phyloP scores from a whole-genome alignment of 2,888 invertebrate genomes.

The Galerucella pusilla region DNA sequence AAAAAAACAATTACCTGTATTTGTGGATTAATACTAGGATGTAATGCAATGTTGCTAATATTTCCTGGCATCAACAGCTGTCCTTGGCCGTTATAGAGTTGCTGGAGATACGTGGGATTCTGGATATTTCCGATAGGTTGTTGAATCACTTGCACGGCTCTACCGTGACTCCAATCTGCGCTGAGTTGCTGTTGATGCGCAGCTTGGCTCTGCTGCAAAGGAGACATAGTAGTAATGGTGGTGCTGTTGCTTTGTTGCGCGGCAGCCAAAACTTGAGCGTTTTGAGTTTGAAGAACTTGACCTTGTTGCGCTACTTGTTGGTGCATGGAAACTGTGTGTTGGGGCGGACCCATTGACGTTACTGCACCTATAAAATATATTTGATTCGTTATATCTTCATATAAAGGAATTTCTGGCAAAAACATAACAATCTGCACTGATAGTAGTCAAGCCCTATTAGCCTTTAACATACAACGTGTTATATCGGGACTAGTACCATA shows the following conservation, averaged over 20 bases:
- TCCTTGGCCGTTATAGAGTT: conserved; percentile 83
- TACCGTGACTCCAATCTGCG: conserved; percentile 77
- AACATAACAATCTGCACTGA: too few relatives aligned
- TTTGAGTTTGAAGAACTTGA: conserved; percentile 66
- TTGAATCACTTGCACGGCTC: conserved; percentile 82
- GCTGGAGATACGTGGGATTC: conserved; percentile 80
- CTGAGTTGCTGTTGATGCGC: conserved; percentile 70
- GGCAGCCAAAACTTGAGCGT: conserved; percentile 59
- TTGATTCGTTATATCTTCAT: not conserved
- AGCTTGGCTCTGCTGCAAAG: conserved; percentile 73
- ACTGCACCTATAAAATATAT: conserved; percentile 53
- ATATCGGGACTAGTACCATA: too few relatives aligned
- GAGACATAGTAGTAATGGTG: conserved; percentile 81
- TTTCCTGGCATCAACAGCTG: conserved; percentile 85
- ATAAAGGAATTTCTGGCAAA: too few relatives aligned
- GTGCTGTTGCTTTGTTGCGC: conserved; percentile 65
- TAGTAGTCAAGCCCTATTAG: too few relatives aligned
- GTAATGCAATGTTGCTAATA: conserved; percentile 78
- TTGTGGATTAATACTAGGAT: conserved; percentile 81
- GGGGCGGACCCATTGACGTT: conserved; percentile 62
- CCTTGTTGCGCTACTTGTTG: conserved; percentile 63
- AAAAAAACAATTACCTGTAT: conserved; percentile 71
- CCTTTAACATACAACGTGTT: too few relatives aligned
- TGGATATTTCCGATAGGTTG: conserved; percentile 73
- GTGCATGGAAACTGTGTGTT: conserved; percentile 67